Percentiles rank a stretch among this genome's conserved stretches.
phyloP scores from a whole-genome alignment of 2,888 invertebrate species.

The Dynastes tityus region DNA sequence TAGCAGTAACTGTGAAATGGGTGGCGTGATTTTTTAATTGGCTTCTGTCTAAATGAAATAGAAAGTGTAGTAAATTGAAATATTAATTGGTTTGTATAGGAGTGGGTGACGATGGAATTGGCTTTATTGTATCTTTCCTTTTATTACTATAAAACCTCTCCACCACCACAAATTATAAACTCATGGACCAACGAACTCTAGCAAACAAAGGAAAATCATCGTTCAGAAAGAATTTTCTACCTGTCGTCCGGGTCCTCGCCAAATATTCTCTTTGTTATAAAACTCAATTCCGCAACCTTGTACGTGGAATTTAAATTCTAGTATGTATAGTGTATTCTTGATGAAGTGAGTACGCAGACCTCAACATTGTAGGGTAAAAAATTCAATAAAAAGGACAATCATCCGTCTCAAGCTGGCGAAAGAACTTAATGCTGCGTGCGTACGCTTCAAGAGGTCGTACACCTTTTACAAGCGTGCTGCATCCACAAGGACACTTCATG shows the following conservation, averaged over 20 bases:
- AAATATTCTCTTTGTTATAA: not conserved
- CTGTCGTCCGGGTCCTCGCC: not conserved
- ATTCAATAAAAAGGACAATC: slow-evolving; percentile 26
- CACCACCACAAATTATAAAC: no score
- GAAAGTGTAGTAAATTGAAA: no score
- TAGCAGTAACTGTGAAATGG: no score
- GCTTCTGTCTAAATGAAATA: no score
- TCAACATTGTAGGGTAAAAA: not conserved
- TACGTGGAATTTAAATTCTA: not conserved
- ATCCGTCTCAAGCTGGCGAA: slow-evolving; percentile 7
- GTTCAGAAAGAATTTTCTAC: not conserved
- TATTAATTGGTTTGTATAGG: no score
- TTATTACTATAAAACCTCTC: no score
- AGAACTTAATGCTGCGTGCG: slow-evolving; percentile 12
- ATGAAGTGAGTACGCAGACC: not conserved
- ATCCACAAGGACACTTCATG: slow-evolving; percentile 19
- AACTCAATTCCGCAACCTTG: not conserved
- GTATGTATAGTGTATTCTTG: not conserved
- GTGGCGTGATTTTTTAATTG: no score
- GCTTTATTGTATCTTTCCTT: no score
- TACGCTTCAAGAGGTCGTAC: slow-evolving; percentile 17
- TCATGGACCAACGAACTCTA: not conserved
- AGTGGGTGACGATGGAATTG: no score
- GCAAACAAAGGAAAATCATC: not conserved
- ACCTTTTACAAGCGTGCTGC: slow-evolving; percentile 30